Conservation (phyloP, 1,140 invertebrate genomes). For the Drosophila yakuba region DNA sequence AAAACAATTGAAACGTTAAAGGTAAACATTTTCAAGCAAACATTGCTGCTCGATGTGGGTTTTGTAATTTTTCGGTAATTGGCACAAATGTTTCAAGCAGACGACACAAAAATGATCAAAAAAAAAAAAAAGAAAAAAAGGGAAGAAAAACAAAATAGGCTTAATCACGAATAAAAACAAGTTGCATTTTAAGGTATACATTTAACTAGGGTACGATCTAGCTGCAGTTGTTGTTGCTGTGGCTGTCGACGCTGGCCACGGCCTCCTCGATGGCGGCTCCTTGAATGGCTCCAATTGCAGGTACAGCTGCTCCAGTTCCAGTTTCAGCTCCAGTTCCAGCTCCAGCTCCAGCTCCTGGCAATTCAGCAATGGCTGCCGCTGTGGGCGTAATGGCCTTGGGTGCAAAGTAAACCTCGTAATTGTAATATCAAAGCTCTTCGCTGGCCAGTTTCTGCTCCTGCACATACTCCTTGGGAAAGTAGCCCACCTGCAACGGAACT, state of each 20-base stretch:
- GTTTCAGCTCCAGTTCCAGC: background rate
- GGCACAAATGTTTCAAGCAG: constrained; percentile 55
- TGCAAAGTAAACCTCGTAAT: constrained; percentile 80
- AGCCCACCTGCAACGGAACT: constrained; percentile 85
- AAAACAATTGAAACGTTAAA: constrained; percentile 29
- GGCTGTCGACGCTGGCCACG: background rate
- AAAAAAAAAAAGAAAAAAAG: background rate
- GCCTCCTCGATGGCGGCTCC: background rate
- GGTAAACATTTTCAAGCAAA: constrained; percentile 23
- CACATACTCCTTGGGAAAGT: constrained; percentile 89
- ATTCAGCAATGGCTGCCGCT: constrained; percentile 58
- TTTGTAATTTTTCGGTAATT: constrained; percentile 47
- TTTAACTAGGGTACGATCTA: constrained; percentile 66
- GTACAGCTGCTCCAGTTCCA: background rate
- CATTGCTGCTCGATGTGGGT: constrained; percentile 23
- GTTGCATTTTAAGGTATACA: constrained; percentile 27
- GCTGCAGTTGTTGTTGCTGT: constrained; percentile 22
- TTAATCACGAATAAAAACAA: constrained; percentile 32
- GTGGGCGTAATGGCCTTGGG: constrained; percentile 61
- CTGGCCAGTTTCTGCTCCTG: constrained; percentile 84
- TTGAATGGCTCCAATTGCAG: background rate
- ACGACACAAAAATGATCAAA: constrained; percentile 19
- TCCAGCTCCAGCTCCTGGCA: constrained; percentile 22
- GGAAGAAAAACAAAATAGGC: constrained; percentile 21
- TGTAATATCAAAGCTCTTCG: constrained; percentile 85